phyloP scores from a whole-genome alignment of 2,888 invertebrate species.

The Criorhina ranunculi region DNA sequence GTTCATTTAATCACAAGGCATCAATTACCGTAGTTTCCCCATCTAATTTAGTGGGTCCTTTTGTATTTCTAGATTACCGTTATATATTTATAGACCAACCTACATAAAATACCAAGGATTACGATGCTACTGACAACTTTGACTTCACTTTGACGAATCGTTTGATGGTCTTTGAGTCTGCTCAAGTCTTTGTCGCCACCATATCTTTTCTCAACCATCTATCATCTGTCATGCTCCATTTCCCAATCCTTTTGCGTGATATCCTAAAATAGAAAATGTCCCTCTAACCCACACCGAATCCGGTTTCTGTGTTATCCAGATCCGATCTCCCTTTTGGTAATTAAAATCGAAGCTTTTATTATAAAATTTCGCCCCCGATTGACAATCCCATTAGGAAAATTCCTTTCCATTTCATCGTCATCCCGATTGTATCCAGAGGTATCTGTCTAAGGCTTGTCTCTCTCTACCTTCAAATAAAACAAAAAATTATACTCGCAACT shows the following conservation, averaged over 20 bases:
- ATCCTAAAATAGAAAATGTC: conserved; percentile 14
- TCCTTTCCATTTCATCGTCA: conserved; percentile 24
- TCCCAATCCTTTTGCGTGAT: conserved; percentile 17
- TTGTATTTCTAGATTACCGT: too few species aligned
- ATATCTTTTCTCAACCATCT: not conserved
- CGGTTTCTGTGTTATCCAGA: not conserved
- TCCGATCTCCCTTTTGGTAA: conserved; percentile 19
- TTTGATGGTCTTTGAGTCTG: too few species aligned
- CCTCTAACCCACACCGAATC: not conserved
- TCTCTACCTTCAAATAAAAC: too few species aligned
- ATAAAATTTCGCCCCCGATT: conserved; percentile 30
- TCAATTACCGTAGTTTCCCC: not conserved
- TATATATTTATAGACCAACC: too few species aligned
- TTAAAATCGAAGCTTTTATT: conserved; percentile 48
- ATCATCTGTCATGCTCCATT: conserved; percentile 39
- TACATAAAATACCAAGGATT: too few species aligned
- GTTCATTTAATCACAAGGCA: not conserved
- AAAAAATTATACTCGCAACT: conserved; percentile 41
- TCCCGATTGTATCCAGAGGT: conserved; percentile 28
- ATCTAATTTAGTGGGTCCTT: too few species aligned
- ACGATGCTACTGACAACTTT: too few species aligned
- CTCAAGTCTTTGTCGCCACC: too few species aligned
- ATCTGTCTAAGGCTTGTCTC: conserved; percentile 50
- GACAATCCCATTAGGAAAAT: conserved; percentile 44
- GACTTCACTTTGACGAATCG: not conserved